Evolutionary conservation across 2,797 vertebrate genomes (phyloP).

Genomic region (Parauchenoglanis punctatus): DNA sequence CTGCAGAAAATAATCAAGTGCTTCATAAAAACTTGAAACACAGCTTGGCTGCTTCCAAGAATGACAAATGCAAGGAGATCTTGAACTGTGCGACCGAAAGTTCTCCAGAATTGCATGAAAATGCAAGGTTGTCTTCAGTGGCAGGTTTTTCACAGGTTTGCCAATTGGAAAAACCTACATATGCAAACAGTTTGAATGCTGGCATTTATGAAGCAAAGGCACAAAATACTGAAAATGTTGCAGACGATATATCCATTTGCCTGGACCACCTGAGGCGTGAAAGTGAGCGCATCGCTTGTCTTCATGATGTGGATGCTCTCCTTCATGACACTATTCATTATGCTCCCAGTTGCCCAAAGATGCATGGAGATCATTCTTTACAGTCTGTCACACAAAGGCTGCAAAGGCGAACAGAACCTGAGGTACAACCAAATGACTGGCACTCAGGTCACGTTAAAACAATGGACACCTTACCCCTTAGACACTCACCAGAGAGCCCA

Average conservation of each 20-base stretch:
- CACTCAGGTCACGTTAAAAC: background rate
- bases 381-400: constrained; percentile 12
- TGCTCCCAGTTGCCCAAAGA: constrained; percentile 6
- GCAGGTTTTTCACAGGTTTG: constrained; percentile 12
- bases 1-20: constrained; percentile 22
- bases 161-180: background rate
- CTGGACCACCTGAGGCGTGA: constrained; percentile 59
- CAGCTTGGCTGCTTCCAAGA: background rate
- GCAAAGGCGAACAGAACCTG: background rate
- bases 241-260: constrained; percentile 62
- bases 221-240: constrained; percentile 35
- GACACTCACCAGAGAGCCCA: background rate
- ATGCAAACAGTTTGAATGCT: background rate
- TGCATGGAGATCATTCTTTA: background rate
- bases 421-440: constrained; percentile 8
- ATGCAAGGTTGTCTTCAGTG: background rate
- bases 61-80: constrained; percentile 18
- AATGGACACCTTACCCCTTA: background rate
- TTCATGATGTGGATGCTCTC: constrained; percentile 36
- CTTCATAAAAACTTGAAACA: constrained; percentile 31
- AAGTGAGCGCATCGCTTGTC: constrained; percentile 42
- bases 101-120: constrained; percentile 14
- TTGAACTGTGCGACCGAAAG: background rate
- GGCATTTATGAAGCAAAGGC: background rate
- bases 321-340: constrained; percentile 17